Conservation (phyloP, 2,888 invertebrate genomes). For the Cryptocephalus primarius region DNA sequence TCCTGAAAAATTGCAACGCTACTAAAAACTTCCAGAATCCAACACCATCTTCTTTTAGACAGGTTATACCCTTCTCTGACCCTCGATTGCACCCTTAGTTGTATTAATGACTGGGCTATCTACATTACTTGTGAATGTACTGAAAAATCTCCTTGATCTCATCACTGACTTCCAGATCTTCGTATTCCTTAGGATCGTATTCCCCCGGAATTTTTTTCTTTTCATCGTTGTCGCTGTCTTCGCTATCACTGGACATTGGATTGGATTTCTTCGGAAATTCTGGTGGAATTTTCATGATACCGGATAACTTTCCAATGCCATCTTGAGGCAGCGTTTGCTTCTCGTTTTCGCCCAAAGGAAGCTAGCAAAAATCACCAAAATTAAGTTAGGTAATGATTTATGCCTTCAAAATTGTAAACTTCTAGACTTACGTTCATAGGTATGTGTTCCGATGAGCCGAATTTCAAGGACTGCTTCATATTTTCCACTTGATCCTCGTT, state of each 20-base stretch:
- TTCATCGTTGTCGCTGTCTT: conserved; percentile 28
- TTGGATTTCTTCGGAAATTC: conserved; percentile 1
- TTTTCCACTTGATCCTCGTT: not conserved
- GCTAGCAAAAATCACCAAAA: too few relatives aligned
- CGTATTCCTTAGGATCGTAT: conserved; percentile 77
- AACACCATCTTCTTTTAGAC: too few relatives aligned
- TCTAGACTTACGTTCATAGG: not conserved
- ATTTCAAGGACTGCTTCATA: not conserved
- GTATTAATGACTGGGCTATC: conserved; percentile 14
- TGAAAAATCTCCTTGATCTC: conserved; percentile 90
- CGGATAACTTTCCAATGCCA: not conserved
- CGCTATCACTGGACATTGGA: conserved; percentile 17
- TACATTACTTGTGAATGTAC: conserved; percentile 68
- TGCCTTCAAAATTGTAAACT: not conserved
- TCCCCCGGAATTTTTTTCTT: conserved; percentile 36
- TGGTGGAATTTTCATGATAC: conserved; percentile 1
- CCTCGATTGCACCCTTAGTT: too few relatives aligned
- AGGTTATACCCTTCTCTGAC: too few relatives aligned
- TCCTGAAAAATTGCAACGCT: too few relatives aligned
- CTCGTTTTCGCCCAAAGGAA: not conserved
- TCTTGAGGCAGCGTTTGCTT: not conserved
- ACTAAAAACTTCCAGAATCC: too few relatives aligned
- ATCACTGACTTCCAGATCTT: conserved; percentile 65
- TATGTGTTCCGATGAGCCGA: not conserved
- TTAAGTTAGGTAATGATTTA: too few relatives aligned